phyloP scores from a whole-genome alignment of 2,113 vertebrate species.

The Ophthalmolycus amberensis region DNA sequence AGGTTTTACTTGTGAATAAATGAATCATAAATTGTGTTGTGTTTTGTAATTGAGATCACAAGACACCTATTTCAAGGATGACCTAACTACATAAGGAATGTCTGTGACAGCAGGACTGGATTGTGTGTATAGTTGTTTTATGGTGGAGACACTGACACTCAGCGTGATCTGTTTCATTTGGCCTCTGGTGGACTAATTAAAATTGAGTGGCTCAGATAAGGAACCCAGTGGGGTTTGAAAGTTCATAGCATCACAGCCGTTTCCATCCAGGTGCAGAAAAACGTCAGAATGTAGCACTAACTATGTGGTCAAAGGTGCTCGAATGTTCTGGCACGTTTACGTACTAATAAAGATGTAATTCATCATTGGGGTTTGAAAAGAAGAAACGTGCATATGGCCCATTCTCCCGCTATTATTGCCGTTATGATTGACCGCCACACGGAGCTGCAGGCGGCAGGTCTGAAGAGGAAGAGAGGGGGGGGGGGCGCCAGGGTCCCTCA shows the following conservation, averaged over 20 bases:
- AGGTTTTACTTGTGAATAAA: background rate
- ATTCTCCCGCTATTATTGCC: conserved; percentile 47
- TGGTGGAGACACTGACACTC: background rate
- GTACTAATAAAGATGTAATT: conserved; percentile 10
- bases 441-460: conserved; percentile 59
- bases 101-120: background rate
- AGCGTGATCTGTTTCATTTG: background rate
- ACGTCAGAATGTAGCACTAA: too few relatives aligned
- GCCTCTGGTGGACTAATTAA: background rate
- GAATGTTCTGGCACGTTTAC: background rate
- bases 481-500: conserved; percentile 54
- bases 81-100: background rate
- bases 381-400: conserved; percentile 43
- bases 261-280: too few relatives aligned
- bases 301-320: too few relatives aligned
- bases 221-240: background rate
- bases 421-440: conserved; percentile 61
- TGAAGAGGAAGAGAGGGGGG: conserved; percentile 40
- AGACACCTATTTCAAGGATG: background rate
- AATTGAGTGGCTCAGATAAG: background rate
- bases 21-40: background rate
- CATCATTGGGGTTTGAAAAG: conserved; percentile 22
- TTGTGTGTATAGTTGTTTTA: background rate
- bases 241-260: too few relatives aligned
- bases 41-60: conserved; percentile 4